phyloP scores from a whole-genome alignment of 2,888 invertebrate species.

The Trichogramma evanescens region DNA sequence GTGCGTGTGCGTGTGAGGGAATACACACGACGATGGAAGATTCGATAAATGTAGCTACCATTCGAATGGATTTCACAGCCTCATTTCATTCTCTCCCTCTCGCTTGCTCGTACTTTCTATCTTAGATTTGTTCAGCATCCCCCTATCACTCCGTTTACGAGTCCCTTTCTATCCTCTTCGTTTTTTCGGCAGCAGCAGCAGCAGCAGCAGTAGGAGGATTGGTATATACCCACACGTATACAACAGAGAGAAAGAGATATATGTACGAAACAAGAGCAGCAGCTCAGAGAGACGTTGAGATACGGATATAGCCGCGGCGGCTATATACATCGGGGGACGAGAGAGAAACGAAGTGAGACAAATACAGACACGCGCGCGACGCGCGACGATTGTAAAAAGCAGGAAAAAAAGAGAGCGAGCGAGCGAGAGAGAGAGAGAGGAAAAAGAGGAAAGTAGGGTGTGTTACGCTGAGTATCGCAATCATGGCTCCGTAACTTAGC shows the following conservation, averaged over 20 bases:
- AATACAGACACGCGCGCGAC: background rate
- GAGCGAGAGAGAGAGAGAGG: background rate
- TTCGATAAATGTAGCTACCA: slow-evolving; percentile 18
- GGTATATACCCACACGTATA: too few relatives aligned
- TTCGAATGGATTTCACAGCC: slow-evolving; percentile 16
- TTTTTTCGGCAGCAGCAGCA: background rate
- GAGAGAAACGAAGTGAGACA: background rate
- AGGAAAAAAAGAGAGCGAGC: background rate
- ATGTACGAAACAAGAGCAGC: too few relatives aligned
- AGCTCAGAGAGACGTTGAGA: too few relatives aligned
- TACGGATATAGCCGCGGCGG: too few relatives aligned
- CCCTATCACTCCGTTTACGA: background rate
- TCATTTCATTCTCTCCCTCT: background rate
- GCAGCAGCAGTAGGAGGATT: too few relatives aligned
- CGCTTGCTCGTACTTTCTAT: background rate
- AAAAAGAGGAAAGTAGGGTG: slow-evolving; percentile 10
- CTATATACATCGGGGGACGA: too few relatives aligned
- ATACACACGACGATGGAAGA: background rate
- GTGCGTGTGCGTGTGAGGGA: too few relatives aligned
- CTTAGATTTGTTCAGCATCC: background rate
- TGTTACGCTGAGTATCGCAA: slow-evolving; percentile 21
- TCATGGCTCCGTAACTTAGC: slow-evolving; percentile 23
- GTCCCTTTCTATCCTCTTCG: background rate
- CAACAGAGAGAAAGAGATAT: too few relatives aligned
- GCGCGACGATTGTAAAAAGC: background rate